These are phyloP conservation scores for Rhinoraja longicauda DNA, from an alignment of 2,797 vertebrate species.

Conservation along the genomic window DNA sequence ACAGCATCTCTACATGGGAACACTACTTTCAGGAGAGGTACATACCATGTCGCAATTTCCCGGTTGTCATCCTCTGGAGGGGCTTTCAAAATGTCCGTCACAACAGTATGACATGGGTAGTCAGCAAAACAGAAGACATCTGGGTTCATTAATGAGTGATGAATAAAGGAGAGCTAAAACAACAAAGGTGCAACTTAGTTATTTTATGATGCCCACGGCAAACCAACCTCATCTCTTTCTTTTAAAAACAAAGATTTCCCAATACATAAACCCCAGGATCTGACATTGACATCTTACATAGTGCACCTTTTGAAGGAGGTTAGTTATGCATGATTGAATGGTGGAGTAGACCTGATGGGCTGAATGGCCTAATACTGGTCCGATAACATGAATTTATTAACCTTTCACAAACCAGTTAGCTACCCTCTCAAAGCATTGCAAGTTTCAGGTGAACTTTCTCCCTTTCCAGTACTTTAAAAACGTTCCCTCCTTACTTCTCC, in stretches of 20 bases:
- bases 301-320: too few relatives aligned
- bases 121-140: conserved; percentile 98
- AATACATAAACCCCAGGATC: neutral
- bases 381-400: too few relatives aligned
- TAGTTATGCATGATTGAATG: too few relatives aligned
- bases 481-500: neutral
- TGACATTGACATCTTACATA: neutral
- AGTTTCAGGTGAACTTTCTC: neutral
- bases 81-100: conserved; percentile 96
- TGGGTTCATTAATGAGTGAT: conserved; percentile 93
- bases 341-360: too few relatives aligned
- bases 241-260: neutral
- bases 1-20: neutral
- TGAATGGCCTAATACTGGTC: too few relatives aligned
- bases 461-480: neutral
- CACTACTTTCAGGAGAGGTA: neutral
- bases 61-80: conserved; percentile 98
- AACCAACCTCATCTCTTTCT: neutral
- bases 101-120: conserved; percentile 90
- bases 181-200: neutral
- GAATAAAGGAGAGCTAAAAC: conserved; percentile 91
- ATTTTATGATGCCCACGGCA: neutral
- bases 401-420: neutral
- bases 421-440: neutral
- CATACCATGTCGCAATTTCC: conserved; percentile 95